Evolutionary conservation across 1,140 invertebrate species (phyloP).

Genomic region (Aphis gossypii): DNA sequence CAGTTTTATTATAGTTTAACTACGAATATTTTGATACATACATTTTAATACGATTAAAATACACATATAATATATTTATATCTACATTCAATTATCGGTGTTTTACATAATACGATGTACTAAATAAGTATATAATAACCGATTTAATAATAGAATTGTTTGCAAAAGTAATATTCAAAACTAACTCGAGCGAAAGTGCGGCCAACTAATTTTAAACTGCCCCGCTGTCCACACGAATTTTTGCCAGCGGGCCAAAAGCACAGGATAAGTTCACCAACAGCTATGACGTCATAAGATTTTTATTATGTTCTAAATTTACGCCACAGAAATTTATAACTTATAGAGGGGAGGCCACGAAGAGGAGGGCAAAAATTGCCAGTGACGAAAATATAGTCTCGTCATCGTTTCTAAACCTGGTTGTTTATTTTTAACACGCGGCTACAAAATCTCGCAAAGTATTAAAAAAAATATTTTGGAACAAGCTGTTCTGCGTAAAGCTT

Average conservation of each 20-base stretch:
- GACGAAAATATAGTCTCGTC: slow-evolving; percentile 52
- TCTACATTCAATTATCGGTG: background rate
- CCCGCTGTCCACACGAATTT: slow-evolving; percentile 20
- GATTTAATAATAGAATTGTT: slow-evolving; percentile 27
- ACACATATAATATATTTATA: background rate
- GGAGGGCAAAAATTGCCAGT: background rate
- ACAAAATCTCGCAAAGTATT: background rate
- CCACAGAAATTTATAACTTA: background rate
- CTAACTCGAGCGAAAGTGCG: slow-evolving; percentile 25
- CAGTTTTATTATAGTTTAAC: too few species aligned
- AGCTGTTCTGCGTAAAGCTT: background rate
- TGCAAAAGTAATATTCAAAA: slow-evolving; percentile 25
- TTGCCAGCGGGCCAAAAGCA: background rate
- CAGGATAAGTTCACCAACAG: background rate
- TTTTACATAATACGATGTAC: background rate
- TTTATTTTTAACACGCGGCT: slow-evolving; percentile 15
- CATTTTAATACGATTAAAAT: background rate
- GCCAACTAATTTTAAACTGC: slow-evolving; percentile 33
- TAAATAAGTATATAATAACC: background rate
- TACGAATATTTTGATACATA: too few species aligned
- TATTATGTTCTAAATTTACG: slow-evolving; percentile 51
- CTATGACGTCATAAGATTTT: slow-evolving; percentile 29
- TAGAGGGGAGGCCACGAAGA: background rate
- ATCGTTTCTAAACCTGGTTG: slow-evolving; percentile 23
- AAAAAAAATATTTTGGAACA: background rate